Evolutionary conservation across 2,797 vertebrate species (phyloP).

Genomic region (Karalla daura): DNA sequence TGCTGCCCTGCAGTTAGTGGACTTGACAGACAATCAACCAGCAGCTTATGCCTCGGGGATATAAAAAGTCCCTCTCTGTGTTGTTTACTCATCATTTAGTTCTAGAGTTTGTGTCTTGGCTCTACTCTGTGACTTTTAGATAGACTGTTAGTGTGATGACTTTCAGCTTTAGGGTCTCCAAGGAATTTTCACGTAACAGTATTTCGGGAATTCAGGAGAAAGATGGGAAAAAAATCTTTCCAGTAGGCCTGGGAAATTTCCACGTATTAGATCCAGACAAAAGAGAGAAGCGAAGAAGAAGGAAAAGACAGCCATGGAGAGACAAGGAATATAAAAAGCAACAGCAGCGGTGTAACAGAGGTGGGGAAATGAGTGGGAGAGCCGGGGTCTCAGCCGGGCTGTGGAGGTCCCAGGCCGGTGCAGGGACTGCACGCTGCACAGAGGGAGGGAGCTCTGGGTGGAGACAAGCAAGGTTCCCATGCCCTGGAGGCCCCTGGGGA

Average conservation of each 20-base stretch:
- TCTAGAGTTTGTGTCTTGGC: not conserved
- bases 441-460: conserved; percentile 27
- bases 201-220: not conserved
- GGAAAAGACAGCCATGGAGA: conserved; percentile 5
- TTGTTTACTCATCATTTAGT: not conserved
- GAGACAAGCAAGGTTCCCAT: conserved; percentile 79
- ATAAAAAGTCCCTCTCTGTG: not conserved
- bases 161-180: not conserved
- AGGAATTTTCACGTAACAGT: too few relatives aligned
- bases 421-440: conserved; percentile 40
- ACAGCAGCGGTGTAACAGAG: conserved; percentile 14
- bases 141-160: not conserved
- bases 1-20: not conserved
- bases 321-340: conserved; percentile 14
- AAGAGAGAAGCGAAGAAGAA: not conserved
- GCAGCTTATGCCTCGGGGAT: not conserved
- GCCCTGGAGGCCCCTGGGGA: conserved; percentile 80
- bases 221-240: not conserved
- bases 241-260: not conserved
- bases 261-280: not conserved
- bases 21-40: not conserved
- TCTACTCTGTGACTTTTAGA: not conserved
- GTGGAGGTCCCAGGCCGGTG: conserved; percentile 52
- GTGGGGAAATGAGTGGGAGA: conserved; percentile 48
- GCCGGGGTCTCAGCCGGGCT: conserved; percentile 16